A percentile compares a stretch with the other conserved stretches of the same genome.
These are phyloP conservation scores for Formica selysi DNA, from an alignment of 1,140 invertebrate species.

Conservation along the genomic window DNA sequence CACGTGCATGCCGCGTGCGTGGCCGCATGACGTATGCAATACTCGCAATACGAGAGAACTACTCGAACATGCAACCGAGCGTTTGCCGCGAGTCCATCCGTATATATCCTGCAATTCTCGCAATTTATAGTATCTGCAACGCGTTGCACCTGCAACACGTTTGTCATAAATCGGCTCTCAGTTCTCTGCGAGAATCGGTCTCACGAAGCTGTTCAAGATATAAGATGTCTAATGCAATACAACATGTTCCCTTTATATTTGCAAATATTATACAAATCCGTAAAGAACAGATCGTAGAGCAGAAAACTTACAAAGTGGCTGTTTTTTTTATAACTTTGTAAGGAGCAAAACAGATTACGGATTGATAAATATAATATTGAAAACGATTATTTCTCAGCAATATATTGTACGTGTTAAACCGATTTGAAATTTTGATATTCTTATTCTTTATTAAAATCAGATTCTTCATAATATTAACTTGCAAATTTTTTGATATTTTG, in stretches of 20 bases:
- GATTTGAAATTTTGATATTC: neutral
- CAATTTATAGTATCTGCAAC: slow-evolving; percentile 62
- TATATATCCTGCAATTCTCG: slow-evolving; percentile 49
- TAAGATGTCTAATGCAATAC: slow-evolving; percentile 3
- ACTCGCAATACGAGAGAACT: slow-evolving; percentile 27
- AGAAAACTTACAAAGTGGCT: neutral
- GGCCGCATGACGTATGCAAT: slow-evolving; percentile 39
- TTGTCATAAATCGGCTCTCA: slow-evolving; percentile 44
- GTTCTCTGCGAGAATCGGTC: slow-evolving; percentile 4
- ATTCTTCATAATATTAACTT: slow-evolving; percentile 13
- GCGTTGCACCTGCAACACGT: slow-evolving; percentile 45
- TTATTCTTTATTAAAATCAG: neutral
- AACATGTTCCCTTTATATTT: slow-evolving; percentile 12
- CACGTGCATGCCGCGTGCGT: slow-evolving; percentile 46
- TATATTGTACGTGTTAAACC: neutral
- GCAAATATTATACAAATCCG: slow-evolving; percentile 13
- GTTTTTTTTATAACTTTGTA: neutral
- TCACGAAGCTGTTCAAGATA: neutral
- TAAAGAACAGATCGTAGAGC: neutral
- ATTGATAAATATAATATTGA: slow-evolving; percentile 3
- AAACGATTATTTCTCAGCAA: slow-evolving; percentile 10
- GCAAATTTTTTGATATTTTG: neutral
- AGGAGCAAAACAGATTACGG: neutral
- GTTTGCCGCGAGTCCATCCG: slow-evolving; percentile 43
- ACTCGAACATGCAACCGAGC: slow-evolving; percentile 44